Conservation (phyloP, 2,797 vertebrate species). For the Malurus leucopterus region DNA sequence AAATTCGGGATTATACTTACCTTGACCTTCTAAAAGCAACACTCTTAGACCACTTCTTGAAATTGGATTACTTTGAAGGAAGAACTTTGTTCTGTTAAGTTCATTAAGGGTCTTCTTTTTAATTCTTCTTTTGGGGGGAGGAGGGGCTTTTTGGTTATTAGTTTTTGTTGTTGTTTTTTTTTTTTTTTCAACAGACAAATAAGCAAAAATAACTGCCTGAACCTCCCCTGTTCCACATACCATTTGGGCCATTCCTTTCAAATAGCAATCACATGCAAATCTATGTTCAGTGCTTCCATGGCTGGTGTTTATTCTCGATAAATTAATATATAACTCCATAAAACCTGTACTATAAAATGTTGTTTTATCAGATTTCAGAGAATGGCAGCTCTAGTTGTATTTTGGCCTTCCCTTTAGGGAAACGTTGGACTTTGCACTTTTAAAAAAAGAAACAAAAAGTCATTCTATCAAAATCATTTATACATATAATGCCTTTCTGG, state of each 20-base stretch:
- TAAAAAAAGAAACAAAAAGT: background rate
- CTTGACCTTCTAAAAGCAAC: conserved; percentile 4
- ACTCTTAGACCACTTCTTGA: background rate
- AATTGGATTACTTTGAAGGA: background rate
- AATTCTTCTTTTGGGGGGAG: background rate
- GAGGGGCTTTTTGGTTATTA: background rate
- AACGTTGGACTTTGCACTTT: conserved; percentile 3
- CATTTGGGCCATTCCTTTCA: background rate
- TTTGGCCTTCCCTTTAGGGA: background rate
- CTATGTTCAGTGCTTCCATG: background rate
- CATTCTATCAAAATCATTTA: background rate
- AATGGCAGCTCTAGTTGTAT: conserved; percentile 14
- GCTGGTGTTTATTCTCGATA: background rate
- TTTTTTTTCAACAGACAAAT: background rate
- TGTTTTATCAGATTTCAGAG: background rate
- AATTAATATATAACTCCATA: background rate
- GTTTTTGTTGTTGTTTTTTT: too few relatives aligned
- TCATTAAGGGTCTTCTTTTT: background rate
- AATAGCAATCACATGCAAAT: background rate
- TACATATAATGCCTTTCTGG: background rate
- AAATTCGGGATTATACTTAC: background rate
- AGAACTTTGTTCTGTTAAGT: background rate
- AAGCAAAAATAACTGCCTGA: background rate
- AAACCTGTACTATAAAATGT: background rate
- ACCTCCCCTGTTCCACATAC: background rate